Base-by-base conservation (phyloP, 2,113 vertebrate genomes). In the Neofelis nebulosa region DNA sequence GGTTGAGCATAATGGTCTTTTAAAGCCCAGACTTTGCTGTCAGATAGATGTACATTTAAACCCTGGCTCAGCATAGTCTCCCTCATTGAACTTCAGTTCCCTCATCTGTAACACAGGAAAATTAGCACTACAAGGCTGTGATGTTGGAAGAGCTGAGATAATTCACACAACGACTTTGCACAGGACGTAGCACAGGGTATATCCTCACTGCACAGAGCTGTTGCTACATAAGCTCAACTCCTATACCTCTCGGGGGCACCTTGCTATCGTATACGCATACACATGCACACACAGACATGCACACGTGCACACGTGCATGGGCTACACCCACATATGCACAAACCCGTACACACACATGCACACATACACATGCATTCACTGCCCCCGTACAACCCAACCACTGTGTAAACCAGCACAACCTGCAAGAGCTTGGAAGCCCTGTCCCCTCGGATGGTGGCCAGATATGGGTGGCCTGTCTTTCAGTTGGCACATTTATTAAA, bases 131-230 rank as follows among this genome's bases (percentile, higher is more conserved):
- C 36, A 23, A 0, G 4, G 18, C 80, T 33, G 31, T 68, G 68
- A 8, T 5, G 15, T 27, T 45, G 18, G 45, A 52, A 61, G 69
- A 25, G 33, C 48, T 7, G 57, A n/a, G 91, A 45, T 27, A 1
- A 27, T 50, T 36, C 71, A 12, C 50, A 61, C 76, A 13, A 3
- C 3, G 9, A 52, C 41, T n/a, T 14, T 5, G 6, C 33, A 33
- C 16, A 1, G 1, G 0, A 38, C 38, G 0, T 12, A 9, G 33
- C 23, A 36, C 61, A 0, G 50, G 36, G 38, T 13, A 2, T 4
- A 29, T 25, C 41, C 65, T 85, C 33, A 0, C 21, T 1, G 14
- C 16, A 3, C 4, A 25, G 16, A 65, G 36, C 80, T 11, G 25
- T 8, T 2, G 2, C 33, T 45, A 7, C 19, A 33, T 1, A 48